phyloP scores from a whole-genome alignment of 2,113 vertebrate species.

The Labrus mixtus region DNA sequence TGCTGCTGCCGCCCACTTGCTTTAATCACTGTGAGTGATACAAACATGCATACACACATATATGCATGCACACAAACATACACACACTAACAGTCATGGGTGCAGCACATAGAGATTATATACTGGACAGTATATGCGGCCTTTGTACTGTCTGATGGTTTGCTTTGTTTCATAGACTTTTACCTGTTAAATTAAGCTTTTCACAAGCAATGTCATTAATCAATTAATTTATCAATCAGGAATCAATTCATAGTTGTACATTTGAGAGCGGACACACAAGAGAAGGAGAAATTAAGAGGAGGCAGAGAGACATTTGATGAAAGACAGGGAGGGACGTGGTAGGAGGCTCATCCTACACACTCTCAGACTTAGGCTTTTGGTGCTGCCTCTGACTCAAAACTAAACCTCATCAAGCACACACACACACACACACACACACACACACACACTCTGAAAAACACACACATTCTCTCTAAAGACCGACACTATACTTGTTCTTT shows the following conservation, averaged over 20 bases:
- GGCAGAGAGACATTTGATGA: slow-evolving; percentile 64
- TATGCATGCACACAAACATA: not conserved
- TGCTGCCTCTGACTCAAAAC: slow-evolving; percentile 84
- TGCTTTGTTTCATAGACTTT: slow-evolving; percentile 14
- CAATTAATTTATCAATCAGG: not conserved
- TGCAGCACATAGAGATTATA: slow-evolving; percentile 44
- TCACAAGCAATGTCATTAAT: not conserved
- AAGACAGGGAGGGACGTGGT: slow-evolving; percentile 68
- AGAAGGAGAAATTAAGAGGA: slow-evolving; percentile 56
- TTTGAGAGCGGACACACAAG: slow-evolving; percentile 40
- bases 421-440: slow-evolving; percentile 31
- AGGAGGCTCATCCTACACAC: slow-evolving; percentile 79
- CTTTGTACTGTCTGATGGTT: slow-evolving; percentile 11
- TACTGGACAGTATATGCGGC: slow-evolving; percentile 16
- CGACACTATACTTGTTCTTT: slow-evolving; percentile 23
- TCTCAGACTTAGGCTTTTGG: slow-evolving; percentile 73
- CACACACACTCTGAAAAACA: slow-evolving; percentile 27
- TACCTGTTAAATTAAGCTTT: not conserved
- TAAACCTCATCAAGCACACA: slow-evolving; percentile 68
- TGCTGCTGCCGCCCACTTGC: slow-evolving; percentile 86
- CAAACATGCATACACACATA: slow-evolving; percentile 69
- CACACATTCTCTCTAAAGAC: not conserved
- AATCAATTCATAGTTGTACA: slow-evolving; percentile 9
- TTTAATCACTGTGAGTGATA: slow-evolving; percentile 85
- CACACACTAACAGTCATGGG: slow-evolving; percentile 40